These are phyloP conservation scores for Polydrusus pterygomalis DNA, from an alignment of 2,888 invertebrate genomes.

Conservation along the genomic window DNA sequence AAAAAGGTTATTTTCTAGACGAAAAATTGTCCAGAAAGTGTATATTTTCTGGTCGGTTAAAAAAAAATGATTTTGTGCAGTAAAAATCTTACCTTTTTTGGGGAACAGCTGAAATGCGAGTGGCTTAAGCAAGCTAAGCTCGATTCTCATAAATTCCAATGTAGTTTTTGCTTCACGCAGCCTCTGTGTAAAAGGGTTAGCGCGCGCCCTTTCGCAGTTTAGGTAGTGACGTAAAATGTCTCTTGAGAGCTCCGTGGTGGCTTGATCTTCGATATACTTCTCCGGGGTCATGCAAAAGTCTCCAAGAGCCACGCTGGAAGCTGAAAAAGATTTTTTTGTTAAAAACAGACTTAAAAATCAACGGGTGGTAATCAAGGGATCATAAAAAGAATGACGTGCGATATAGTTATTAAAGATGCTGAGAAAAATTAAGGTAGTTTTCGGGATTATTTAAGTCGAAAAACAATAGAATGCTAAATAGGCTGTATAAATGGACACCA, in stretches of 20 bases:
- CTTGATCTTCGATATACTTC: constrained; percentile 69
- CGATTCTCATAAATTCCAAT: constrained; percentile 73
- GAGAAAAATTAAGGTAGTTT: too few relatives aligned
- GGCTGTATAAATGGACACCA: too few relatives aligned
- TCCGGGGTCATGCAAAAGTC: constrained; percentile 85
- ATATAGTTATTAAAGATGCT: too few relatives aligned
- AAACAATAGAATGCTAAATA: too few relatives aligned
- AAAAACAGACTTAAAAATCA: too few relatives aligned
- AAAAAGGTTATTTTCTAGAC: too few relatives aligned
- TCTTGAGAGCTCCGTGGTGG: constrained; percentile 67
- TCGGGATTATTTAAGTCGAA: too few relatives aligned
- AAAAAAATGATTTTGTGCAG: too few relatives aligned
- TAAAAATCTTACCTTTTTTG: constrained; percentile 68
- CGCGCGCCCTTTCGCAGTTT: constrained; percentile 86
- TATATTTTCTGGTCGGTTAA: too few relatives aligned
- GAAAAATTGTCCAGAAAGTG: too few relatives aligned
- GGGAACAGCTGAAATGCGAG: constrained; percentile 75
- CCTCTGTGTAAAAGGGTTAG: constrained; percentile 87
- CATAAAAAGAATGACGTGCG: too few relatives aligned
- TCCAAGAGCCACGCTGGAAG: constrained; percentile 75
- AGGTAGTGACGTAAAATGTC: constrained; percentile 77
- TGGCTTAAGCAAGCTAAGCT: constrained; percentile 73
- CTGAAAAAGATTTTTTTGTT: constrained; percentile 35
- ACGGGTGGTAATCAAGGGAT: too few relatives aligned
- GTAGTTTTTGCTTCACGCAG: constrained; percentile 80